Base-by-base conservation (phyloP, 1,140 invertebrate genomes). In the Drosophila carrolli region DNA sequence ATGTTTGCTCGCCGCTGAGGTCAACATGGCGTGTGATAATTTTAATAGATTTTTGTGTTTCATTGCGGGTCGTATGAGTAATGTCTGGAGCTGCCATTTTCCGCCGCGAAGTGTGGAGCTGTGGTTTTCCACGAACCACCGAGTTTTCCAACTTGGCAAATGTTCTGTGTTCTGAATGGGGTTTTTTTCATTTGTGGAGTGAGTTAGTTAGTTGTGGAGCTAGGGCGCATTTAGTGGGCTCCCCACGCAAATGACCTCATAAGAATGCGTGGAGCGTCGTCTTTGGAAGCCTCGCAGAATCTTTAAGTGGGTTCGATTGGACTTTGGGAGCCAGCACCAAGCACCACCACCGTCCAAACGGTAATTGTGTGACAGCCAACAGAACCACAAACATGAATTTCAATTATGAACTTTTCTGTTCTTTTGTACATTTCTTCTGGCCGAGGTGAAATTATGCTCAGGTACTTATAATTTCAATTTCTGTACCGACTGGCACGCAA, bases 171-270 rank as follows among this genome's bases (percentile, higher is more conserved):
- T n/a, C 43, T 40, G 32, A 38, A 9, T 23, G 38, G 38, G 37
- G 38, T 13, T 48, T 48, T 48, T 38, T 38, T 3, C 0, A 4
- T 38, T n/a, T 23, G 23, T 53, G 65, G 23, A 35, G 46, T 29
- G 41, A 37, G 47, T 37, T 53, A 51, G 43, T 35, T 47, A 59
- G 43, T 37, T 16, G 11, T 16, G 32, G 6, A 48, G 57, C 43
- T 50, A 76, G 65, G 73, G 74, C 84, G 76, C 83, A 83, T 86
- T 86, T 86, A 83, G 83, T 88, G 83, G 72, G 83, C 83, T 89
- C 86, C 51, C 86, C 84, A 89, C 84, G 84, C 84, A 89, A 89
- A 89, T 89, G 84, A 89, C 84, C 84, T 89, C 84, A 89, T 89
- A 83, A 89, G 82, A 89, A 89, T 89, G 84, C 84, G 80, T 89